These are phyloP conservation scores for Hyperoplus lanceolatus DNA, from an alignment of 2,797 vertebrate genomes.

Conservation along the genomic window DNA sequence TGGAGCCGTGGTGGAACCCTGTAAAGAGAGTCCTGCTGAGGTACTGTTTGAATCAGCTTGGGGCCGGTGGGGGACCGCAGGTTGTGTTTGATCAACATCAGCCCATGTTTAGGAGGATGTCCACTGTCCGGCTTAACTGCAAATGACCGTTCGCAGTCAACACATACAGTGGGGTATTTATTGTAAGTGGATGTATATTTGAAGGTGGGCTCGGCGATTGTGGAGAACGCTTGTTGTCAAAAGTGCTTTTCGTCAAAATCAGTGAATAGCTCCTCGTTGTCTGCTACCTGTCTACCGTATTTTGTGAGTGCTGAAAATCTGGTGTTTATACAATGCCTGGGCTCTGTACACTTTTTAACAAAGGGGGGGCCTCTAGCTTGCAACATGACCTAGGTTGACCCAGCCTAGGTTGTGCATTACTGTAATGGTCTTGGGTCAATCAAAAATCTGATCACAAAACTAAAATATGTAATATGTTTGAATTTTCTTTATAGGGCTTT, in stretches of 20 bases:
- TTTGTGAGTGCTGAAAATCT: too few species aligned
- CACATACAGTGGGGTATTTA: slow-evolving; percentile 57
- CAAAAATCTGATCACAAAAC: neutral
- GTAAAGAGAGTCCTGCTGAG: slow-evolving; percentile 79
- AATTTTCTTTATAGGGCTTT: neutral
- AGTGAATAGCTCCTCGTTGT: too few species aligned
- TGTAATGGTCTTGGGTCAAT: neutral
- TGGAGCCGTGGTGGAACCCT: slow-evolving; percentile 79
- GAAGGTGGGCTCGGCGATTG: neutral
- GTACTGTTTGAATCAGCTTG: slow-evolving; percentile 81
- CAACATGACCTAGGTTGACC: too few species aligned
- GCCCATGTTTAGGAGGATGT: slow-evolving; percentile 70
- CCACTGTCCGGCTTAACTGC: slow-evolving; percentile 69
- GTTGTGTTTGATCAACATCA: slow-evolving; percentile 85
- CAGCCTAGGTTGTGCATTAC: too few species aligned
- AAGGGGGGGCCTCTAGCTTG: too few species aligned
- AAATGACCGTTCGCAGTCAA: slow-evolving; percentile 73
- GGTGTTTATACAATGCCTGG: too few species aligned
- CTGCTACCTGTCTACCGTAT: too few species aligned
- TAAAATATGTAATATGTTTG: neutral
- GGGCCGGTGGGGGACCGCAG: slow-evolving; percentile 69
- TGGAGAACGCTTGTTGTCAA: too few species aligned
- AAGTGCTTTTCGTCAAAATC: too few species aligned
- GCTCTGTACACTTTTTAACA: too few species aligned
- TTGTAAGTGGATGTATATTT: slow-evolving; percentile 18